These are phyloP conservation scores for Cryptomyrus ogoouensis DNA, from an alignment of 2,113 vertebrate species.

Conservation along the genomic window DNA sequence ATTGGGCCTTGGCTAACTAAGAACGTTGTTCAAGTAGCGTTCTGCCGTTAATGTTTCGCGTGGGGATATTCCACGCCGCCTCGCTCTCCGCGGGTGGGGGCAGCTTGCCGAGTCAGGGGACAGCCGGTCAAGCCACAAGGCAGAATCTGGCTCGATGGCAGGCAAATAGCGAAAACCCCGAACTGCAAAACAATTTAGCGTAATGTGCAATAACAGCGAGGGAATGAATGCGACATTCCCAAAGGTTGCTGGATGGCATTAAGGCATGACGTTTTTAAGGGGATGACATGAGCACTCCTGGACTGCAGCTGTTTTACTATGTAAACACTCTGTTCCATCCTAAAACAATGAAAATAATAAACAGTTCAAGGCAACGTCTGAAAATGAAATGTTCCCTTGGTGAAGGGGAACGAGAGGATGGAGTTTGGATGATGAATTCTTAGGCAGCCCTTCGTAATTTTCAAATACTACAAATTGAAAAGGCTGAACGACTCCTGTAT, in stretches of 20 bases:
- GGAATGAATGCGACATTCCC: background rate
- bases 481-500: background rate
- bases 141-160: background rate
- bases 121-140: background rate
- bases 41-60: conserved; percentile 17
- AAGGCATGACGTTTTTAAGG: background rate
- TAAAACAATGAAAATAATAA: background rate
- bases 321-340: background rate
- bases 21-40: conserved; percentile 37
- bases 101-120: background rate
- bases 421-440: background rate
- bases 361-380: background rate
- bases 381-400: background rate
- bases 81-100: background rate
- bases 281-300: background rate
- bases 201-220: background rate
- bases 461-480: background rate
- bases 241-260: background rate
- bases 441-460: background rate
- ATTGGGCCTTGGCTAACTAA: conserved; percentile 44
- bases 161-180: background rate
- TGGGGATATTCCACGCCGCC: conserved; percentile 32
- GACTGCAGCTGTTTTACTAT: background rate
- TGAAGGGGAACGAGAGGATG: background rate
- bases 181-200: background rate